A percentile compares a stretch with the other conserved stretches of the same genome.
These are phyloP conservation scores for Ericerus pela DNA, from an alignment of 1,140 invertebrate species.

Conservation along the genomic window DNA sequence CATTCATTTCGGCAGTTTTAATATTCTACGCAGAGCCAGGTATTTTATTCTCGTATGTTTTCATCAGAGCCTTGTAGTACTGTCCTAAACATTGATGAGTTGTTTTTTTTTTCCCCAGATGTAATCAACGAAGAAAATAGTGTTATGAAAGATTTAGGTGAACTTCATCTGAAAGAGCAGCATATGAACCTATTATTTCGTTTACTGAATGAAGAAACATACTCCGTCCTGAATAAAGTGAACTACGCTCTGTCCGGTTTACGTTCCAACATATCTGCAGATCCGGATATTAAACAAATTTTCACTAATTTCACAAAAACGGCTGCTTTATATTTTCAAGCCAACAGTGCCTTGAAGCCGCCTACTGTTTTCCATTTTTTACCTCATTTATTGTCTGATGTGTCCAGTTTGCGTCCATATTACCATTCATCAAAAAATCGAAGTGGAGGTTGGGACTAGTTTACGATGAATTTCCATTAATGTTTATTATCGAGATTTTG, in stretches of 20 bases:
- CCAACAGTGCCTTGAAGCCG: constrained; percentile 34
- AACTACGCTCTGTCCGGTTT: not conserved
- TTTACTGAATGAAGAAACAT: not conserved
- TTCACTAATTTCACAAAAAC: not conserved
- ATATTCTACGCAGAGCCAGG: not conserved
- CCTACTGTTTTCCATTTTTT: constrained; percentile 74
- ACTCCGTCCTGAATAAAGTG: not conserved
- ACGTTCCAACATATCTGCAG: not conserved
- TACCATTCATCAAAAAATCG: constrained; percentile 60
- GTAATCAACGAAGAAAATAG: not conserved
- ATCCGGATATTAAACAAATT: not conserved
- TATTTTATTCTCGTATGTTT: not conserved
- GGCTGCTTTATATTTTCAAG: not conserved
- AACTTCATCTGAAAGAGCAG: not conserved
- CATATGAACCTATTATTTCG: not conserved
- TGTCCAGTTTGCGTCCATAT: constrained; percentile 58
- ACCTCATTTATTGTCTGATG: constrained; percentile 68
- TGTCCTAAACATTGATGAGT: not conserved
- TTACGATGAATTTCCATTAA: not conserved
- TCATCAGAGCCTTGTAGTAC: not conserved
- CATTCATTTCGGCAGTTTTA: not conserved
- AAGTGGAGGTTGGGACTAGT: constrained; percentile 41
- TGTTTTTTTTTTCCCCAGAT: not conserved
- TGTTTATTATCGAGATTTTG: not conserved
- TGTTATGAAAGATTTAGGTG: not conserved